A percentile compares a stretch with the other conserved stretches of the same genome.
Evolutionary conservation across 1,140 invertebrate genomes (phyloP).

Genomic region (Glomeris maerens): DNA sequence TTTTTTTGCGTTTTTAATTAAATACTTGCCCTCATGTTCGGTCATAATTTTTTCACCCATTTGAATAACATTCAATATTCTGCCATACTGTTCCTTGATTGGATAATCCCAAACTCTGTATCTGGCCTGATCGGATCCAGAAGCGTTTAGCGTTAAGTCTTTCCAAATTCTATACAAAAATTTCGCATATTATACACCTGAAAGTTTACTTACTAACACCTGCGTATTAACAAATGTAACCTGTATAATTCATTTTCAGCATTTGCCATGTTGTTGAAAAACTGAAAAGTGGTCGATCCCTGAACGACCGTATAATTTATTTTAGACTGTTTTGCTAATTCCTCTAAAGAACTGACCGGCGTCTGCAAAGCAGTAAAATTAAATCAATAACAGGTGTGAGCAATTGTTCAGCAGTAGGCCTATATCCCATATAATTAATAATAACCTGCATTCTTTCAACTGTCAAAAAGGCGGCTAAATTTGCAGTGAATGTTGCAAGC

Average conservation of each 20-base stretch:
- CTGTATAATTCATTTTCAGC: conserved; percentile 75
- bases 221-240: conserved; percentile 29
- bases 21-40: too few relatives aligned
- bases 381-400: too few relatives aligned
- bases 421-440: background rate
- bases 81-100: conserved; percentile 75
- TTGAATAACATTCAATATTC: conserved; percentile 67
- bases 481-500: conserved; percentile 90
- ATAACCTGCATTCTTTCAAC: conserved; percentile 83
- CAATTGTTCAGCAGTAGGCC: background rate
- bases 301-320: conserved; percentile 84
- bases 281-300: conserved; percentile 60
- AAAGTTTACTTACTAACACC: background rate
- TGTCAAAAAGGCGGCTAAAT: conserved; percentile 89
- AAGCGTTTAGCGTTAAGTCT: conserved; percentile 65
- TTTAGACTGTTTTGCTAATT: conserved; percentile 66
- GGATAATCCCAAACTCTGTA: conserved; percentile 87
- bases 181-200: background rate
- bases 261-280: conserved; percentile 82
- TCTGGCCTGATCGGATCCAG: conserved; percentile 52
- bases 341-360: conserved; percentile 72
- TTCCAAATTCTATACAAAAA: conserved; percentile 58
- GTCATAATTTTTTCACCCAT: conserved; percentile 37
- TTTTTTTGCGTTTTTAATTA: too few relatives aligned
- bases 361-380: conserved; percentile 38